These are phyloP conservation scores for Apamea anceps DNA, from an alignment of 2,888 invertebrate species.

Conservation along the genomic window DNA sequence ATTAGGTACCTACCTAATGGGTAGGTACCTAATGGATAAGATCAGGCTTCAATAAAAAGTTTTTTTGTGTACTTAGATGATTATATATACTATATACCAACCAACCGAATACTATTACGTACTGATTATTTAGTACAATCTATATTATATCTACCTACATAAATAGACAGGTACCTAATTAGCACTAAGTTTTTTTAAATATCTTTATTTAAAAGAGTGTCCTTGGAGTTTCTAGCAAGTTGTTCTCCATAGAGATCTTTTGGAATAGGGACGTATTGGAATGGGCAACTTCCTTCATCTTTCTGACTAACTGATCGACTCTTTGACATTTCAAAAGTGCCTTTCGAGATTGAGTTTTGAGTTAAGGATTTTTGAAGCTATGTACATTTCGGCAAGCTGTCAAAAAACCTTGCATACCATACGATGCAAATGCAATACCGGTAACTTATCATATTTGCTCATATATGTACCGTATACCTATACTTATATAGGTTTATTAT, in stretches of 20 bases:
- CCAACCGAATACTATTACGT: not conserved
- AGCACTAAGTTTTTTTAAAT: too few species aligned
- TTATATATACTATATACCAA: not conserved
- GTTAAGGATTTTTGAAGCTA: not conserved
- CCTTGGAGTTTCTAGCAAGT: not conserved
- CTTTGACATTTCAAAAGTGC: not conserved
- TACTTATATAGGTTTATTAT: not conserved
- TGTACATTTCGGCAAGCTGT: not conserved
- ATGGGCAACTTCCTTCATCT: not conserved
- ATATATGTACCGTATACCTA: not conserved
- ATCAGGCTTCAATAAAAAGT: too few species aligned
- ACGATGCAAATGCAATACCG: conserved; percentile 7
- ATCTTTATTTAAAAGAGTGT: too few species aligned
- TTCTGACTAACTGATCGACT: not conserved
- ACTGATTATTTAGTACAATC: too few species aligned
- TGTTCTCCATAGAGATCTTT: too few species aligned
- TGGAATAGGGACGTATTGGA: too few species aligned
- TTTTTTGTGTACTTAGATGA: not conserved
- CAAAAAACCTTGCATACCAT: conserved; percentile 4
- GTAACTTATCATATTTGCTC: not conserved
- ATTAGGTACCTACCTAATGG: too few species aligned
- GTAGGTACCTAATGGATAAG: not conserved
- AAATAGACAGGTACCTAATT: not conserved
- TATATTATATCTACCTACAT: not conserved
- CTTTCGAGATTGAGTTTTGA: not conserved